Evolutionary conservation across 92 coral and sea anemone genomes (phyloP), one percentile per base, ranked within the genome.

Genomic region (Galaxea fascicularis): DNA sequence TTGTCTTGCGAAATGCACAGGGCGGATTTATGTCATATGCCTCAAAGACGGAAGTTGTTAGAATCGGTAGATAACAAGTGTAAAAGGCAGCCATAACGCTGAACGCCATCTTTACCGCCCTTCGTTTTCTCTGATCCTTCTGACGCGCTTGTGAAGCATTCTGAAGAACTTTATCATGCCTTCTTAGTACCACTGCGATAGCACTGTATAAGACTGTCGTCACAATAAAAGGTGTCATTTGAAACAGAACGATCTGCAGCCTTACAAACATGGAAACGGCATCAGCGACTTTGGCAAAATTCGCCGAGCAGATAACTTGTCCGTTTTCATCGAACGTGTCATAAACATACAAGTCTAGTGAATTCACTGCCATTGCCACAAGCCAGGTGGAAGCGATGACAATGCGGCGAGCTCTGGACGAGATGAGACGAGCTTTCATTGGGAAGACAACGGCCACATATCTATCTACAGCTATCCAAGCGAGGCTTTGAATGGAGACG

Each of bases 381-480:
- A 73, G 15, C 77, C 77, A 73, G 24, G 60, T 73, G 41, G 77
- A 24, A 25, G 62, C 41, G 29, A 73, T 73, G 7, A 29, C 44
- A 9, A 73, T 0, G 41, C 1, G 4, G 2, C 77, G 77, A 49
- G 18, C 49, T 49, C 60, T 14, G 1, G 60, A 73, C 29, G 77
- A 24, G 62, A 73, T 22, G 1, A 26, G n/a, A 51, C 49, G 75
- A 28, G 15, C 75, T 71, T 45, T 71, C 57, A 71, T 71, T 10
- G 75, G 75, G 11, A 21, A 71, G 18, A 45, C 75, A 13, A 71
- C 57, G 18, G 75, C 76, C 59, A 46, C 59, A 71, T 46, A 47
- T 22, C 76, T n/a, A 71, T 71, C 76, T 13, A 71, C 13, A 24
- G 76, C 58, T 30, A 71, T 73, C 31, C 77, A 73, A 10, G 49